Evolutionary conservation across 1,140 invertebrate genomes (phyloP).

Genomic region (Lithobius niger): DNA sequence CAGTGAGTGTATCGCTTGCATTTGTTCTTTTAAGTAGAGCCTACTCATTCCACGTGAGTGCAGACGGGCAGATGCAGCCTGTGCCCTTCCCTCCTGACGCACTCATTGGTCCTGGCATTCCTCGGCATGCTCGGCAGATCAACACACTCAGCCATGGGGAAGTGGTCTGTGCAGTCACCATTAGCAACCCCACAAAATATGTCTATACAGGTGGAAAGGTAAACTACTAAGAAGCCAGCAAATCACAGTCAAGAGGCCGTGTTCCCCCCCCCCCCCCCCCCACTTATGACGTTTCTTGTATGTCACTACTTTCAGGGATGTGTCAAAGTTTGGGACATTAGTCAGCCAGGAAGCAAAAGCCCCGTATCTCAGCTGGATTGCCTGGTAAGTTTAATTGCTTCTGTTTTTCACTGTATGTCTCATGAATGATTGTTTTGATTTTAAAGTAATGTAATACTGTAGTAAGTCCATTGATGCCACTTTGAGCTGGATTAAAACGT

Average conservation of each 20-base stretch:
- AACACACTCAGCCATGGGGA: slow-evolving; percentile 89
- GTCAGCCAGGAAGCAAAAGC: slow-evolving; percentile 60
- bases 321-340: slow-evolving; percentile 81
- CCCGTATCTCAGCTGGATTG: slow-evolving; percentile 88
- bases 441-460: too few species aligned
- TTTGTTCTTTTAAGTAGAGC: slow-evolving; percentile 45
- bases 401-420: too few species aligned
- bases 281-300: too few species aligned
- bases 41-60: slow-evolving; percentile 85
- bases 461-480: too few species aligned
- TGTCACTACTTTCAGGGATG: slow-evolving; percentile 47
- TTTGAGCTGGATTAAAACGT: too few species aligned
- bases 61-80: slow-evolving; percentile 69
- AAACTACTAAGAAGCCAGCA: too few species aligned
- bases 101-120: slow-evolving; percentile 78
- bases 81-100: slow-evolving; percentile 94
- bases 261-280: too few species aligned
- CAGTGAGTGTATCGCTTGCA: not conserved
- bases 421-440: too few species aligned
- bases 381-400: slow-evolving; percentile 45
- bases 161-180: slow-evolving; percentile 77
- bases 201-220: slow-evolving; percentile 95
- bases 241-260: too few species aligned
- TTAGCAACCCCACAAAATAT: slow-evolving; percentile 76
- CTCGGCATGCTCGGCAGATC: slow-evolving; percentile 74